Evolutionary conservation across 2,888 invertebrate species (phyloP), one percentile per base, ranked within the genome.

Genomic region (Esperia sulphurella): DNA sequence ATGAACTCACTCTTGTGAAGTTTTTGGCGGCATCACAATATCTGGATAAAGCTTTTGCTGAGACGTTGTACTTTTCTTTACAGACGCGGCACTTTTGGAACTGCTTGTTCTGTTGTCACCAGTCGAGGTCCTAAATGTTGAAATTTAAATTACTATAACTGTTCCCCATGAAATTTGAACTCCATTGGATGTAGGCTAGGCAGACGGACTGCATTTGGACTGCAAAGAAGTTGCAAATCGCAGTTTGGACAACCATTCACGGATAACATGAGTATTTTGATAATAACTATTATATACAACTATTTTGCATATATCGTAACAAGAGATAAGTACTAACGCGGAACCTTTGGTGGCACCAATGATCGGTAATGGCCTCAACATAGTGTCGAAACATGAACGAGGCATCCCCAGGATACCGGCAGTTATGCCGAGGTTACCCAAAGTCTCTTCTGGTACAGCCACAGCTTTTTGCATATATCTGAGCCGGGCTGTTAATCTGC

Each of bases 401-500:
- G 86, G 78, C 59, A 91, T 71, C 3, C 94, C 94, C 43, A 94
- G 72, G 47, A 94, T 90, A 1, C 94, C 94, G 5, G 93, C 68
- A 46, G 86, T 81, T 12, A 93, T 77, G 1, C 84, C 79, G 12
- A 79, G 53, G 14, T 81, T 63, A 3, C 49, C 10, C 10, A 93
- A 63, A 3, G 70, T 56, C 53, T 92, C 92, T 71, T 94, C 93
- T 0, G 91, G 80, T 0, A 88, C 90, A 2, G 91, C 81, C 43
- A 92, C 80, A 1, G 91, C 90, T 41, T 83, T 77, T 71, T 90
- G 79, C 63, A 93, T 72, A 60, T 90, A 93, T 6, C 71, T 54
- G 6, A 91, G 72, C 41, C 92, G 79, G 10, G 85, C 68, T 6
- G 79, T 65, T 31, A 47, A 38, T 5, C 50, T 50, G 29, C 1